Evolutionary conservation across 1,140 invertebrate genomes (phyloP).

Genomic region (Diachasmimorpha longicaudata): DNA sequence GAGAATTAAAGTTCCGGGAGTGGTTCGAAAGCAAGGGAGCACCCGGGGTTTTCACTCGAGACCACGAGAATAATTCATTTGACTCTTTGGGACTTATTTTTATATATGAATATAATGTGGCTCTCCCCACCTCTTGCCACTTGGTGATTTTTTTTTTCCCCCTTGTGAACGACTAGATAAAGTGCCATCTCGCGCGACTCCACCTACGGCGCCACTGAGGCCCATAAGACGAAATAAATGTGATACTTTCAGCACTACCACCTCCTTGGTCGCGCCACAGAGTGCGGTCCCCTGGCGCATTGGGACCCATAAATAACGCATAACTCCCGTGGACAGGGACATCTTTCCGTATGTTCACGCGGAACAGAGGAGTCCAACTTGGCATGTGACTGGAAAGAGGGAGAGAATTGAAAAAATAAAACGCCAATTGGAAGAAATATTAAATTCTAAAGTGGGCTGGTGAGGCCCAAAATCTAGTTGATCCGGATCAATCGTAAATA

Average conservation of each 20-base stretch:
- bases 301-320: constrained; percentile 50
- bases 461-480: background rate
- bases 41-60: constrained; percentile 25
- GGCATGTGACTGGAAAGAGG: constrained; percentile 23
- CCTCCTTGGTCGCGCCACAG: constrained; percentile 24
- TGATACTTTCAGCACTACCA: constrained; percentile 51
- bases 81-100: background rate
- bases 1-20: constrained; percentile 19
- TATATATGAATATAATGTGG: constrained; percentile 29
- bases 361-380: constrained; percentile 26
- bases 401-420: background rate
- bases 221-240: constrained; percentile 30
- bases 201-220: constrained; percentile 36
- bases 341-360: constrained; percentile 28
- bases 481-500: constrained; percentile 5
- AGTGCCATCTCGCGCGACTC: constrained; percentile 38
- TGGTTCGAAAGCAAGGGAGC: constrained; percentile 7
- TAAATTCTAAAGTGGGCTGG: background rate
- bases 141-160: background rate
- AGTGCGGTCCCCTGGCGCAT: constrained; percentile 29
- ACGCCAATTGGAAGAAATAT: constrained; percentile 19
- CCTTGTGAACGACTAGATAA: constrained; percentile 30
- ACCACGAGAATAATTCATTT: constrained; percentile 22
- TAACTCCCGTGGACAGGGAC: constrained; percentile 33
- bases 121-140: background rate